A percentile compares a stretch with the other conserved stretches of the same genome.
These are phyloP conservation scores for Parnassius mnemosyne DNA, from an alignment of 2,888 invertebrate species.

Conservation along the genomic window DNA sequence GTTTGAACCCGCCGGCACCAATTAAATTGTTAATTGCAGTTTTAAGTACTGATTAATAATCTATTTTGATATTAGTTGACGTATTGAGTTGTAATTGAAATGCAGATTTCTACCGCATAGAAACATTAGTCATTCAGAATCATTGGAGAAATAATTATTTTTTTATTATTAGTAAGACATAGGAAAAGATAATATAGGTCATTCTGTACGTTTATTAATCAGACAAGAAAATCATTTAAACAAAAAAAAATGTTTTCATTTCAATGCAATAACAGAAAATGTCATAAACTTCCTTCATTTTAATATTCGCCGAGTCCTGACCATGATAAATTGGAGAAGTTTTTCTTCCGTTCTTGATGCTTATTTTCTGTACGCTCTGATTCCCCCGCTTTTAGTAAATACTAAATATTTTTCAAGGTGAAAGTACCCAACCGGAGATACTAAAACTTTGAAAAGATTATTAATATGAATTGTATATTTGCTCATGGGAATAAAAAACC, in stretches of 20 bases:
- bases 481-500: not conserved
- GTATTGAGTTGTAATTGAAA: too few species aligned
- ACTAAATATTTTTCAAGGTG: conserved; percentile 25
- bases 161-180: too few species aligned
- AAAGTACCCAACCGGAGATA: conserved; percentile 14
- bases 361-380: conserved; percentile 15
- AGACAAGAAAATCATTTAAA: not conserved
- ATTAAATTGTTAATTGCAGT: too few species aligned
- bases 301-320: conserved; percentile 24
- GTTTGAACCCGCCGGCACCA: too few species aligned
- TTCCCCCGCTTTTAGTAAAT: conserved; percentile 21
- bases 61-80: too few species aligned
- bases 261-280: conserved; percentile 23
- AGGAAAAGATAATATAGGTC: too few species aligned
- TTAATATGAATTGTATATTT: conserved; percentile 18
- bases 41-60: too few species aligned
- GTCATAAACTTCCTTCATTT: conserved; percentile 25
- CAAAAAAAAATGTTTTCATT: conserved; percentile 11
- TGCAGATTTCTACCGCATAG: too few species aligned
- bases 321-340: conserved; percentile 26
- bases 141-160: too few species aligned
- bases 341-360: conserved; percentile 23
- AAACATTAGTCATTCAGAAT: too few species aligned
- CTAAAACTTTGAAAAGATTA: conserved; percentile 17
- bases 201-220: too few species aligned